phyloP scores from a whole-genome alignment of 2,888 invertebrate species.

The Apodemia hepburni region DNA sequence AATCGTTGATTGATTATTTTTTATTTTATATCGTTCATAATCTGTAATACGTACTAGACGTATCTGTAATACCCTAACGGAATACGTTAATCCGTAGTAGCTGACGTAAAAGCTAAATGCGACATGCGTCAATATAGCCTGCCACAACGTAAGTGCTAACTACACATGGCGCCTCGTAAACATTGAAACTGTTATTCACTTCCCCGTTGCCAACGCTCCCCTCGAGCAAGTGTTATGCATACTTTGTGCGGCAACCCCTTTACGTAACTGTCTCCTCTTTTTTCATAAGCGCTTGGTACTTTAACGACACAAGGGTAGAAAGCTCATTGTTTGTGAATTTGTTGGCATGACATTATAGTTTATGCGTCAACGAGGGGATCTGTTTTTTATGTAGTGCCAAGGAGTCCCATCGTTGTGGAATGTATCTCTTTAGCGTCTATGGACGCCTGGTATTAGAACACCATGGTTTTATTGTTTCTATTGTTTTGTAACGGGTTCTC shows the following conservation, averaged over 20 bases:
- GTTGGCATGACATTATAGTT: slow-evolving; percentile 20
- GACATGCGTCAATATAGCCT: neutral
- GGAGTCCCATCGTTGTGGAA: neutral
- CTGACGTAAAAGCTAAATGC: neutral
- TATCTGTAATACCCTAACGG: neutral
- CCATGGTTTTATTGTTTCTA: slow-evolving; percentile 11
- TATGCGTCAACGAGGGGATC: slow-evolving; percentile 5
- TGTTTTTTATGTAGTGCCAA: slow-evolving; percentile 4
- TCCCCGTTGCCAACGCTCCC: slow-evolving; percentile 22
- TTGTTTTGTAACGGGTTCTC: neutral
- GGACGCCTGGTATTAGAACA: slow-evolving; percentile 6
- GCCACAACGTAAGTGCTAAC: slow-evolving; percentile 1
- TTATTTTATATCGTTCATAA: no score
- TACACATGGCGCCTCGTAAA: neutral
- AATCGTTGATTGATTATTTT: no score
- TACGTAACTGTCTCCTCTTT: slow-evolving; percentile 40
- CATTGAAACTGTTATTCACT: slow-evolving; percentile 19
- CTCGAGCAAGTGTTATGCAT: slow-evolving; percentile 23
- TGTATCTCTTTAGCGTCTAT: neutral
- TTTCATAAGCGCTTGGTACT: slow-evolving; percentile 60
- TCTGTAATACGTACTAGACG: no score
- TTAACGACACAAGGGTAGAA: slow-evolving; percentile 56
- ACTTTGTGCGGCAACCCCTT: slow-evolving; percentile 28
- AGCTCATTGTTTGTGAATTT: slow-evolving; percentile 41
- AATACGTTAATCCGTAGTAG: neutral